Evolutionary conservation across 2,797 vertebrate genomes (phyloP).

Genomic region (Pantherophis vulpinus): DNA sequence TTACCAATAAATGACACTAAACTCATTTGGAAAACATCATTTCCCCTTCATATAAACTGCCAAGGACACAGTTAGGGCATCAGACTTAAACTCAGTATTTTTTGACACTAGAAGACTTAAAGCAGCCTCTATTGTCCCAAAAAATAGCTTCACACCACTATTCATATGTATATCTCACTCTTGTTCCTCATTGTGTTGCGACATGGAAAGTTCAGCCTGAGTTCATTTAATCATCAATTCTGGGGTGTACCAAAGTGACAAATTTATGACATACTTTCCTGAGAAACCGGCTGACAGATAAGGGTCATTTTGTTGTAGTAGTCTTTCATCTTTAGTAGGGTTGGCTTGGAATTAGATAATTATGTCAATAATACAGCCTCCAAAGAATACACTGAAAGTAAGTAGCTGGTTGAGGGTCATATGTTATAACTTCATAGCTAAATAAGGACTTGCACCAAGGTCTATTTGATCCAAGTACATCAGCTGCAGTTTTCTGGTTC

Average conservation of each 20-base stretch:
- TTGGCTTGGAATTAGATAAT: slow-evolving; percentile 14
- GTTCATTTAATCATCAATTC: slow-evolving; percentile 52
- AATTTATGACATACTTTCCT: slow-evolving; percentile 46
- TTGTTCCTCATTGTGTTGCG: slow-evolving; percentile 47
- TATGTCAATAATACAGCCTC: background rate
- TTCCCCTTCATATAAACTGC: background rate
- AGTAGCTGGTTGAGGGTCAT: background rate
- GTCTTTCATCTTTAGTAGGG: slow-evolving; percentile 16
- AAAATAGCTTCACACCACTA: slow-evolving; percentile 45
- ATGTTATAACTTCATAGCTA: background rate
- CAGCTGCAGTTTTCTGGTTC: background rate
- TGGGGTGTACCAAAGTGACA: slow-evolving; percentile 48
- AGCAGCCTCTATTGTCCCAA: slow-evolving; percentile 33
- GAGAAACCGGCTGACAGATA: slow-evolving; percentile 28
- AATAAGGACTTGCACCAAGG: background rate
- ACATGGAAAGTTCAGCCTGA: slow-evolving; percentile 48
- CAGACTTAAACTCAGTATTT: slow-evolving; percentile 13
- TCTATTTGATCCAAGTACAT: background rate
- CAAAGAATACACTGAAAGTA: background rate
- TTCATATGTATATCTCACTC: slow-evolving; percentile 34
- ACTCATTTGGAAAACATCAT: slow-evolving; percentile 16
- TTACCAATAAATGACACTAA: background rate
- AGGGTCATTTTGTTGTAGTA: slow-evolving; percentile 3
- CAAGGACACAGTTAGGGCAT: background rate
- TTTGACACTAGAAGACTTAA: slow-evolving; percentile 1